A percentile compares a stretch with the other conserved stretches of the same genome.
Evolutionary conservation across 2,113 vertebrate genomes (phyloP).

Genomic region (Trochalopteron elliotii): DNA sequence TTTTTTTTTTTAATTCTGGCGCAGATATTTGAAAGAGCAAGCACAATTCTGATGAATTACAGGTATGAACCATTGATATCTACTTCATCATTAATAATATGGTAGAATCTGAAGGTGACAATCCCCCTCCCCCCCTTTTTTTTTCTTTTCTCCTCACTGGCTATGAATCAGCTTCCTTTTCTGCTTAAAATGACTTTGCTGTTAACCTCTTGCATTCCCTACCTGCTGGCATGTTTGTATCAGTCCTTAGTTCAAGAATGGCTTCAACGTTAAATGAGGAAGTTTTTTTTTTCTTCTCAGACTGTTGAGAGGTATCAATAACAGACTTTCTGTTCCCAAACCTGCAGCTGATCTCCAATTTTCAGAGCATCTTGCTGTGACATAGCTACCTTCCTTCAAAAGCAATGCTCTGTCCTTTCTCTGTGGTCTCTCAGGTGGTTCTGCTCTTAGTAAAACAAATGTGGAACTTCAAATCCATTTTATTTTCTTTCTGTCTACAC

Average conservation of each 20-base stretch:
- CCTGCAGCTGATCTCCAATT: not conserved
- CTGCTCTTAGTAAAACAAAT: not conserved
- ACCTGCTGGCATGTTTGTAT: not conserved
- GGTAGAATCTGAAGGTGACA: not conserved
- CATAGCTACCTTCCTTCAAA: not conserved
- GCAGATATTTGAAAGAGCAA: not conserved
- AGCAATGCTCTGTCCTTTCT: not conserved
- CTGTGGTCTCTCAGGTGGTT: not conserved
- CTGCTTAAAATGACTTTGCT: not conserved
- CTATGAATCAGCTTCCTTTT: not conserved
- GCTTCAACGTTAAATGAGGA: not conserved
- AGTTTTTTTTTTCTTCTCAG: not conserved
- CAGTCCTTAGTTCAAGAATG: not conserved
- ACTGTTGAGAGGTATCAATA: not conserved
- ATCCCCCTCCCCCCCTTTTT: fast-evolving
- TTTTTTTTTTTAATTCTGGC: not conserved
- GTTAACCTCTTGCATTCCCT: not conserved
- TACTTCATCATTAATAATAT: not conserved
- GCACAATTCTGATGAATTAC: not conserved
- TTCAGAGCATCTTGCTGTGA: not conserved
- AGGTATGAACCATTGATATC: not conserved
- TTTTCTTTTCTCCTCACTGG: not conserved
- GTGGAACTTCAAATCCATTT: not conserved
- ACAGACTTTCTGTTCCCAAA: not conserved
- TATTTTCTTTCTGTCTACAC: not conserved